A percentile compares a stretch with the other conserved stretches of the same genome.
Evolutionary conservation across 1,140 invertebrate species (phyloP).

Genomic region (Cydia strobilella): DNA sequence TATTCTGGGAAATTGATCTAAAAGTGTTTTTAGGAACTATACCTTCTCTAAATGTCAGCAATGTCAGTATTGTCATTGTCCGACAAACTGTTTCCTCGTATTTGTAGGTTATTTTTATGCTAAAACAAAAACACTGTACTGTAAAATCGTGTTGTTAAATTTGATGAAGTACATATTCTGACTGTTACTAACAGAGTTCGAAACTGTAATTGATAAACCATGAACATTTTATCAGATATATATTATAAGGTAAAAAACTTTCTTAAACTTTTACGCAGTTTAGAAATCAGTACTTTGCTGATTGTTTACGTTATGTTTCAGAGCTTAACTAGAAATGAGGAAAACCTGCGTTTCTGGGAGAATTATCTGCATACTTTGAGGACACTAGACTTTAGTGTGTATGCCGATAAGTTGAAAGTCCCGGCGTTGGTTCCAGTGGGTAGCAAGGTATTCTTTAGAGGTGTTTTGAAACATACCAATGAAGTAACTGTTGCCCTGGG

Average conservation of each 20-base stretch:
- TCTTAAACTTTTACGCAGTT: conserved; percentile 1
- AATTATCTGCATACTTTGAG: conserved; percentile 63
- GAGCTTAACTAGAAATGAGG: conserved; percentile 65
- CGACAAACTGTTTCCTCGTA: background rate
- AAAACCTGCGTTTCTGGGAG: conserved; percentile 64
- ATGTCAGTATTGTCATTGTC: too few relatives aligned
- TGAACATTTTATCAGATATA: conserved; percentile 43
- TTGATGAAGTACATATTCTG: background rate
- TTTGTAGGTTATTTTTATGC: background rate
- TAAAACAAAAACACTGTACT: background rate
- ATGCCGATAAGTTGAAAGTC: conserved; percentile 69
- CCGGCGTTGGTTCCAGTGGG: conserved; percentile 84
- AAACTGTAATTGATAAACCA: conserved; percentile 12
- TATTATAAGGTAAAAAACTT: conserved; percentile 42
- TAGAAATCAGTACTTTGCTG: background rate
- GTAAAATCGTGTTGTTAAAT: background rate
- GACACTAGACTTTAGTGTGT: conserved; percentile 57
- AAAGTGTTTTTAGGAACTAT: background rate
- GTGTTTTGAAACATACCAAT: conserved; percentile 87
- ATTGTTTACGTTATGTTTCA: conserved; percentile 44
- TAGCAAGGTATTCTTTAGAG: conserved; percentile 84
- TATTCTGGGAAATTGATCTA: too few relatives aligned
- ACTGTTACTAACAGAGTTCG: background rate
- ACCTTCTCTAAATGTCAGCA: background rate
- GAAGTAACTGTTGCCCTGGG: conserved; percentile 87